These are phyloP conservation scores for Papilio polytes DNA, from an alignment of 1,140 invertebrate species.

Conservation along the genomic window DNA sequence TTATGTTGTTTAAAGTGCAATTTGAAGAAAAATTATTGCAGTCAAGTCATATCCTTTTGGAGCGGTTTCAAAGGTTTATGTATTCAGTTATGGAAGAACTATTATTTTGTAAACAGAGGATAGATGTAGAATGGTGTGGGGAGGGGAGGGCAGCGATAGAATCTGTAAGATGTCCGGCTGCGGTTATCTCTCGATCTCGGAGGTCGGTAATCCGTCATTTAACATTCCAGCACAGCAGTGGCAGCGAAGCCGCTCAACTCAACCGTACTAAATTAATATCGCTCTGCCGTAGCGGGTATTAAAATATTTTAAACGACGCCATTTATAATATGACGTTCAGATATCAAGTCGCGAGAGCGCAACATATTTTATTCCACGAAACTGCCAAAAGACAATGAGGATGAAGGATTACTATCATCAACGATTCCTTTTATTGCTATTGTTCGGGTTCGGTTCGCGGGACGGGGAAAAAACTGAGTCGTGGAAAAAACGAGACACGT, in stretches of 20 bases:
- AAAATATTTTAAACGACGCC: slow-evolving; percentile 83
- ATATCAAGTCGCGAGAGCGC: slow-evolving; percentile 77
- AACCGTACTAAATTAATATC: slow-evolving; percentile 82
- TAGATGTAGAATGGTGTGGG: slow-evolving; percentile 16
- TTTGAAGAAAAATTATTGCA: not conserved
- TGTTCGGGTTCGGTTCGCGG: slow-evolving; percentile 63
- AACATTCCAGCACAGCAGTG: slow-evolving; percentile 78
- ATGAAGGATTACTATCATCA: slow-evolving; percentile 83
- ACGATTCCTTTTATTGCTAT: slow-evolving; percentile 78
- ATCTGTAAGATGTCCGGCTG: slow-evolving; percentile 64
- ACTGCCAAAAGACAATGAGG: slow-evolving; percentile 83
- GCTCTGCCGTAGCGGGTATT: slow-evolving; percentile 81
- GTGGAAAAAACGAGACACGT: slow-evolving; percentile 75
- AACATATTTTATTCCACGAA: slow-evolving; percentile 82
- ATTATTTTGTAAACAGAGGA: slow-evolving; percentile 13
- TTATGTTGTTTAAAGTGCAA: not conserved
- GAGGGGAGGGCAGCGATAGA: slow-evolving; percentile 56
- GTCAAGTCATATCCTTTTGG: not conserved
- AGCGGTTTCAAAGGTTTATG: not conserved
- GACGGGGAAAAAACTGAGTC: slow-evolving; percentile 65
- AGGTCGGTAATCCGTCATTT: slow-evolving; percentile 80
- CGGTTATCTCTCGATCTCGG: slow-evolving; percentile 76
- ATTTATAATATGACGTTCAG: slow-evolving; percentile 82
- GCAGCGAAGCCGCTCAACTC: slow-evolving; percentile 75
- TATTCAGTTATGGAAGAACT: not conserved